Percentiles rank a stretch among this genome's conserved stretches.
Conservation (phyloP, 2,888 invertebrate species). For the Scotopteryx bipunctaria region DNA sequence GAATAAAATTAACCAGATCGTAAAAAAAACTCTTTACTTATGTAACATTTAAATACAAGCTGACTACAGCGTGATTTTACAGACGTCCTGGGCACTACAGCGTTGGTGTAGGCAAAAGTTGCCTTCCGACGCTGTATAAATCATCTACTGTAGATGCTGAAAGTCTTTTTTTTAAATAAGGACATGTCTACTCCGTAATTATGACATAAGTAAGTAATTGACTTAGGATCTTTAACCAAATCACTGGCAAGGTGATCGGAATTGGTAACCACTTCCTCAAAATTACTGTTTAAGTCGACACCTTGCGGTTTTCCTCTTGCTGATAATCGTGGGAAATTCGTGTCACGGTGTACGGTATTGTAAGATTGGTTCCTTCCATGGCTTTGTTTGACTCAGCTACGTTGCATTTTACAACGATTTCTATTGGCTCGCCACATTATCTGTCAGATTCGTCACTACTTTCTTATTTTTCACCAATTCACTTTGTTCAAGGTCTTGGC, state of each 20-base stretch:
- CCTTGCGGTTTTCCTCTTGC: slow-evolving; percentile 35
- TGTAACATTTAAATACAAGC: no score
- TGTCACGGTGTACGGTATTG: slow-evolving; percentile 12
- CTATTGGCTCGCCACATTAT: neutral
- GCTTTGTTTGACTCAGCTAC: slow-evolving; percentile 3
- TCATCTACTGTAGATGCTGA: no score
- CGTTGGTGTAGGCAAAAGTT: no score
- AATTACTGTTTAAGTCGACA: slow-evolving; percentile 12
- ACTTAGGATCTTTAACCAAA: neutral
- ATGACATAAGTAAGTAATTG: no score
- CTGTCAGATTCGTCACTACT: neutral
- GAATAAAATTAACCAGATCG: no score
- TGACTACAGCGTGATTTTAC: no score
- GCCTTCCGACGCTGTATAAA: no score
- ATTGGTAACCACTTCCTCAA: slow-evolving; percentile 15
- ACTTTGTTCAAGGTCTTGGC: no score
- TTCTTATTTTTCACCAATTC: neutral
- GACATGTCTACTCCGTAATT: no score
- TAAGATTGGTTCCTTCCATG: slow-evolving; percentile 1
- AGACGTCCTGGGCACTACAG: no score
- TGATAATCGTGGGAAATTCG: slow-evolving; percentile 34
- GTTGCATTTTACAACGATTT: slow-evolving; percentile 1
- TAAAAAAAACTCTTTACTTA: no score
- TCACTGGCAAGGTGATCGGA: slow-evolving; percentile 2
- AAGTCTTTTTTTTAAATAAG: no score